Conservation (phyloP, 2,797 vertebrate genomes). For the Melanogrammus aeglefinus region DNA sequence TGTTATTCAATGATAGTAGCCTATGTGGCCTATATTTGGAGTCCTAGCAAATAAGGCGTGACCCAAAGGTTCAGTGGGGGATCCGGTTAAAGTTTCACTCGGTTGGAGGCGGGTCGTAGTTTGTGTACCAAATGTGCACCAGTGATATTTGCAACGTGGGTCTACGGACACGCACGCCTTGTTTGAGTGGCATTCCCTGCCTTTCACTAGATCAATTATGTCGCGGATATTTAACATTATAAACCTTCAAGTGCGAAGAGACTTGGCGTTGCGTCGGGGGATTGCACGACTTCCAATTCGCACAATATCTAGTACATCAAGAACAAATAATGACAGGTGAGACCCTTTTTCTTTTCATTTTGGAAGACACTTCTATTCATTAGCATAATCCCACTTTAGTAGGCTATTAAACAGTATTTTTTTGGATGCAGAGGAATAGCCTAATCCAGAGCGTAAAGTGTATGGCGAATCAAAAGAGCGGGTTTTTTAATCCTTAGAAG, state of each 20-base stretch:
- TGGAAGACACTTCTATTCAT: background rate
- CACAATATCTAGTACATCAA: slow-evolving; percentile 54
- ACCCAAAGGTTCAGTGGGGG: background rate
- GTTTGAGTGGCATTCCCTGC: slow-evolving; percentile 5
- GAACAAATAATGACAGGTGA: slow-evolving; percentile 54
- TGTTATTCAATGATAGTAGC: background rate
- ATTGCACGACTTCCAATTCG: slow-evolving; percentile 34
- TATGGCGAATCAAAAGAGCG: background rate
- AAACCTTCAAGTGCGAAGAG: slow-evolving; percentile 41
- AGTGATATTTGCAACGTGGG: background rate
- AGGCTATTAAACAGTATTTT: background rate
- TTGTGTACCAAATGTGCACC: background rate
- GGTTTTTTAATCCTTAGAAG: too few species aligned
- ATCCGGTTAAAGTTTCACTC: background rate
- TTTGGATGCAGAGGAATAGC: background rate
- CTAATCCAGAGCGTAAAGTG: background rate
- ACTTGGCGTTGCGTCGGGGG: slow-evolving; percentile 25
- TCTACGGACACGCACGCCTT: slow-evolving; percentile 13
- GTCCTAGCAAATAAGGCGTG: background rate
- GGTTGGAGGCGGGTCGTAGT: background rate
- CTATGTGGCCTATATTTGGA: background rate
- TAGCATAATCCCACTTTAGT: background rate
- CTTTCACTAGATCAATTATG: slow-evolving; percentile 45
- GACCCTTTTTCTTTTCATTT: background rate
- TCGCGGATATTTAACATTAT: slow-evolving; percentile 55